Evolutionary conservation across 2,888 invertebrate species (phyloP).

Genomic region (Pimpla rufipes): DNA sequence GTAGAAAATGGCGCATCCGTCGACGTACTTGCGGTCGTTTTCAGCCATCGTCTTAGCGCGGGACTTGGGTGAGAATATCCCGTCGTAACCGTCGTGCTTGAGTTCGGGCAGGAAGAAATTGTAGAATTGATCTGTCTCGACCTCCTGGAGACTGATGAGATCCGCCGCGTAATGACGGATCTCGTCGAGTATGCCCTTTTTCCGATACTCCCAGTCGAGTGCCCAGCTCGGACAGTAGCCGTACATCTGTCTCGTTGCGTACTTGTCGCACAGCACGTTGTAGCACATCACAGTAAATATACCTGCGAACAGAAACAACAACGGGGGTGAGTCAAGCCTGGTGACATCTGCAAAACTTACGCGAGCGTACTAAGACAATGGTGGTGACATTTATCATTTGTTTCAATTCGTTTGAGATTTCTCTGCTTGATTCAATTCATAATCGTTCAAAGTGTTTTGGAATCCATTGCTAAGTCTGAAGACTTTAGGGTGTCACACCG

Average conservation of each 20-base stretch:
- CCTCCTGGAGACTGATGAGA: constrained; percentile 98
- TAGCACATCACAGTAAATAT: constrained; percentile 99
- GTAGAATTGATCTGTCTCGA: constrained; percentile 99
- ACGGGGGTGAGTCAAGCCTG: background rate
- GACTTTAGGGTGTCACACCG: too few relatives aligned
- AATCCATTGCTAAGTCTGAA: too few relatives aligned
- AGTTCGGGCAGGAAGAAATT: constrained; percentile 98
- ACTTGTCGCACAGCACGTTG: constrained; percentile 99
- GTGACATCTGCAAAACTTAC: background rate
- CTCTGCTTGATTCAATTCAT: too few relatives aligned
- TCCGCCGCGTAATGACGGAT: constrained; percentile 98
- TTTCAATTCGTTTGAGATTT: too few relatives aligned
- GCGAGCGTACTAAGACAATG: too few relatives aligned
- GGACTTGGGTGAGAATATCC: constrained; percentile 99
- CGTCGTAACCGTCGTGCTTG: constrained; percentile 95
- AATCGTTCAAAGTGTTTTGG: too few relatives aligned
- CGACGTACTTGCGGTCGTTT: constrained; percentile 98
- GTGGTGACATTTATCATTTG: too few relatives aligned
- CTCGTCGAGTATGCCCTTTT: constrained; percentile 98
- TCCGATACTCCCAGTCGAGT: constrained; percentile 98
- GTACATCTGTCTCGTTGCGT: constrained; percentile 99
- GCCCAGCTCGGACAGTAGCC: constrained; percentile 99
- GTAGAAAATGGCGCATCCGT: constrained; percentile 99
- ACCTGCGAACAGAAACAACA: constrained; percentile 87
- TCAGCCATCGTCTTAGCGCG: constrained; percentile 99